These are phyloP conservation scores for Papilio elwesi DNA, from an alignment of 2,888 invertebrate genomes.

Conservation along the genomic window DNA sequence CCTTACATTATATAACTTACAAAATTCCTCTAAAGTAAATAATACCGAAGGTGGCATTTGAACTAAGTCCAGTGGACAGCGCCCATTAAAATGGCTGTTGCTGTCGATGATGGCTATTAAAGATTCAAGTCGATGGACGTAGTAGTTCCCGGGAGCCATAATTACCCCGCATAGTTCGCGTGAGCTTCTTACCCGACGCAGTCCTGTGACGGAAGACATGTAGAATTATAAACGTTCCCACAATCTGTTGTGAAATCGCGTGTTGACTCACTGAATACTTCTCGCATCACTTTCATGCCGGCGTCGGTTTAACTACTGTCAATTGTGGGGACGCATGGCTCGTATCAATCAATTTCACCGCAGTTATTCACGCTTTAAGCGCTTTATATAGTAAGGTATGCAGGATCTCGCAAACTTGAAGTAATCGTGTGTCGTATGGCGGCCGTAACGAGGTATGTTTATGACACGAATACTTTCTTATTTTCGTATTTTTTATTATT, in stretches of 20 bases:
- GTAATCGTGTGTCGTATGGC: slow-evolving; percentile 16
- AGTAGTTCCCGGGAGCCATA: slow-evolving; percentile 31
- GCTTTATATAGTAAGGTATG: slow-evolving; percentile 40
- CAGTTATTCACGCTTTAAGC: slow-evolving; percentile 39
- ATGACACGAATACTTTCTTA: slow-evolving; percentile 25
- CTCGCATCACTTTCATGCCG: slow-evolving; percentile 60
- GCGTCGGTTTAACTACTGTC: slow-evolving; percentile 55
- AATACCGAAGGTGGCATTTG: slow-evolving; percentile 12
- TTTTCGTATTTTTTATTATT: slow-evolving; percentile 4
- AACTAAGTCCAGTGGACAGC: slow-evolving; percentile 23
- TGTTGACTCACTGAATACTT: slow-evolving; percentile 47
- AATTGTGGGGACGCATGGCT: slow-evolving; percentile 58
- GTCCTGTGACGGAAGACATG: slow-evolving; percentile 46
- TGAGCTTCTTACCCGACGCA: slow-evolving; percentile 47
- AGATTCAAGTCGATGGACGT: slow-evolving; percentile 37
- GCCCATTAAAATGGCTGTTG: slow-evolving; percentile 31
- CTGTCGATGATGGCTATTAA: slow-evolving; percentile 41
- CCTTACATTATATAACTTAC: neutral
- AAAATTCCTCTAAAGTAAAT: neutral
- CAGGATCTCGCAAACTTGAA: slow-evolving; percentile 32
- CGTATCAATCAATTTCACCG: slow-evolving; percentile 61
- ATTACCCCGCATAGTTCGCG: slow-evolving; percentile 46
- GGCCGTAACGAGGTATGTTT: slow-evolving; percentile 13
- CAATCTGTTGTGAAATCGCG: slow-evolving; percentile 59
- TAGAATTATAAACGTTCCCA: slow-evolving; percentile 54